Percentiles rank a stretch among this genome's conserved stretches.
These are phyloP conservation scores for Pantherophis guttatus DNA, from an alignment of 2,113 vertebrate genomes.

Conservation along the genomic window DNA sequence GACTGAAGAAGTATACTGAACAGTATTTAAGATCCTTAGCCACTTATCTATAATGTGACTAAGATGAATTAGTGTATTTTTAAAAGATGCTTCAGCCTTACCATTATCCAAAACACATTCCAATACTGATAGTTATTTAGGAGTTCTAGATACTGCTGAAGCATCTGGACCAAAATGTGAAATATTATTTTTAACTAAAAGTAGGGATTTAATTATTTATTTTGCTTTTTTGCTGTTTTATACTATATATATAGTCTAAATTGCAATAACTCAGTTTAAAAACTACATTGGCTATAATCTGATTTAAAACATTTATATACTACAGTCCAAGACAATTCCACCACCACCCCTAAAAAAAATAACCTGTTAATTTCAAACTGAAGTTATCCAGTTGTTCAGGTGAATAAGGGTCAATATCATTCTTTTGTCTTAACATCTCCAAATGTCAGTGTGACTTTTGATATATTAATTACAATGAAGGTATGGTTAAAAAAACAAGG, in stretches of 20 bases:
- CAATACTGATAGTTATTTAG: neutral
- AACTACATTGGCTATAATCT: neutral
- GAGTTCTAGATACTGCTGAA: neutral
- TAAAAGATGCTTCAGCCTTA: neutral
- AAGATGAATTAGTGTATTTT: neutral
- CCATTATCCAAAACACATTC: neutral
- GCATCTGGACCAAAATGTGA: neutral
- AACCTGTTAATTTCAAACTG: neutral
- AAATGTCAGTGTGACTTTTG: neutral
- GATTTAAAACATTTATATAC: neutral
- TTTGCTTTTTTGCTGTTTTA: too few relatives aligned
- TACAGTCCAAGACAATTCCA: neutral
- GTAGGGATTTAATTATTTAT: too few relatives aligned
- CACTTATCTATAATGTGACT: neutral
- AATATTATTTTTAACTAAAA: too few relatives aligned
- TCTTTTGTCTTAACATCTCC: neutral
- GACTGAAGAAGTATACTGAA: neutral
- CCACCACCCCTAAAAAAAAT: neutral
- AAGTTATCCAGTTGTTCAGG: neutral
- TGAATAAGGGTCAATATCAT: neutral
- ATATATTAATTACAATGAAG: neutral
- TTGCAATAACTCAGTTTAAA: neutral
- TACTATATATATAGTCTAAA: too few relatives aligned
- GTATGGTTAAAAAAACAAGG: neutral
- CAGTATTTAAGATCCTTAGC: neutral